Evolutionary conservation across 2,113 vertebrate genomes (phyloP).

Genomic region (Martes martes): DNA sequence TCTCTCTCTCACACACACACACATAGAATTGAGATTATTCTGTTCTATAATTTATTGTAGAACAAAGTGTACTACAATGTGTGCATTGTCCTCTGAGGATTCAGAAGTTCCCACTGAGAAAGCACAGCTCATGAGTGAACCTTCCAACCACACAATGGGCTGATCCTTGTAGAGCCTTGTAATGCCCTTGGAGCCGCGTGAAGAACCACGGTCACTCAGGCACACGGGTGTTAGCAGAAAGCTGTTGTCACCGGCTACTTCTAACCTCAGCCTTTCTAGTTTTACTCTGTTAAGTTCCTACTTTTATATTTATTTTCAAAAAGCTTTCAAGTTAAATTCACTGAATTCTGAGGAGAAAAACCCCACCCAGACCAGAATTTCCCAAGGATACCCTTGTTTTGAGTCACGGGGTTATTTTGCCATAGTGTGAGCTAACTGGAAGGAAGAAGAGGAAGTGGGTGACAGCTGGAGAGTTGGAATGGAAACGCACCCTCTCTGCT

Average conservation of each 20-base stretch:
- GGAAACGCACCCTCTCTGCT: not conserved
- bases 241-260: not conserved
- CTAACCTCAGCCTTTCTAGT: not conserved
- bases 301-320: conserved; percentile 2
- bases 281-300: not conserved
- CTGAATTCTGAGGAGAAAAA: not conserved
- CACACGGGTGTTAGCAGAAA: not conserved
- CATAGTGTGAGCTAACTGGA: not conserved
- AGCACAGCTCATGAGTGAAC: not conserved
- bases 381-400: not conserved
- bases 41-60: not conserved
- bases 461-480: not conserved
- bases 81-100: not conserved
- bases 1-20: not conserved
- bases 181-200: not conserved
- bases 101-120: not conserved
- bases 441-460: not conserved
- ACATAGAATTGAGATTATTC: not conserved
- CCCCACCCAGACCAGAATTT: not conserved
- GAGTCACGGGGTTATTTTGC: not conserved
- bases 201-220: not conserved
- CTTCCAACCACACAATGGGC: not conserved
- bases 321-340: not conserved
- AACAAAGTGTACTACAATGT: no score
- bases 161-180: not conserved